Conservation (phyloP, 2,888 invertebrate species). For the Caenorhabditis plicata region DNA sequence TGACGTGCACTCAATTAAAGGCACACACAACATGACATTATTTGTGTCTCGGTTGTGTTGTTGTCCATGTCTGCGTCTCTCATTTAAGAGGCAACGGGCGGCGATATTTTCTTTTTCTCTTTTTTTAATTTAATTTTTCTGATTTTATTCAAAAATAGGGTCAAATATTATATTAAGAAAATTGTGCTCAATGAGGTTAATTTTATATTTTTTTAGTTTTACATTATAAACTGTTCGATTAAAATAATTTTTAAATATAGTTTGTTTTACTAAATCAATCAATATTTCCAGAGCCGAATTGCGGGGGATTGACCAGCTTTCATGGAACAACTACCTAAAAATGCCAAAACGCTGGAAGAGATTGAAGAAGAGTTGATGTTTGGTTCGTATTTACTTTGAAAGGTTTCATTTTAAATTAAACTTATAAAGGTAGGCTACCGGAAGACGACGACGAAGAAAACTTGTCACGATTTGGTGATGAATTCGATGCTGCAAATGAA, state of each 20-base stretch:
- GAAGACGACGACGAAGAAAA: conserved; percentile 27
- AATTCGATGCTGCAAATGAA: conserved; percentile 59
- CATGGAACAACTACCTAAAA: conserved; percentile 28
- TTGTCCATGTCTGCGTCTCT: too few relatives aligned
- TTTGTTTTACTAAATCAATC: too few relatives aligned
- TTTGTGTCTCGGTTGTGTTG: conserved; percentile 22
- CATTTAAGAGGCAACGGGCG: conserved; percentile 28
- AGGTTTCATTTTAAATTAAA: not conserved
- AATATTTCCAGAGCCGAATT: not conserved
- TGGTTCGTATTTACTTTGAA: conserved; percentile 14
- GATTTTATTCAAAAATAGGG: not conserved
- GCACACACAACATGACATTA: not conserved
- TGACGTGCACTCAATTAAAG: conserved; percentile 17
- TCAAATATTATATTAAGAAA: not conserved
- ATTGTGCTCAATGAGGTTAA: not conserved
- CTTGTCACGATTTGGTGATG: conserved; percentile 38
- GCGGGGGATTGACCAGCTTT: not conserved
- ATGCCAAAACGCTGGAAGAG: conserved; percentile 30
- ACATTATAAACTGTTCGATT: not conserved
- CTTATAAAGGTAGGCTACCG: conserved; percentile 13
- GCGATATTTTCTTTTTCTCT: conserved; percentile 6
- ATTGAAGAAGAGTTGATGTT: conserved; percentile 33
- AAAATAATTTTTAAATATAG: not conserved
- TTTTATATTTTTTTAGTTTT: not conserved
- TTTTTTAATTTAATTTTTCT: not conserved